phyloP scores from a whole-genome alignment of 2,113 vertebrate species.

The Microtus montanus region DNA sequence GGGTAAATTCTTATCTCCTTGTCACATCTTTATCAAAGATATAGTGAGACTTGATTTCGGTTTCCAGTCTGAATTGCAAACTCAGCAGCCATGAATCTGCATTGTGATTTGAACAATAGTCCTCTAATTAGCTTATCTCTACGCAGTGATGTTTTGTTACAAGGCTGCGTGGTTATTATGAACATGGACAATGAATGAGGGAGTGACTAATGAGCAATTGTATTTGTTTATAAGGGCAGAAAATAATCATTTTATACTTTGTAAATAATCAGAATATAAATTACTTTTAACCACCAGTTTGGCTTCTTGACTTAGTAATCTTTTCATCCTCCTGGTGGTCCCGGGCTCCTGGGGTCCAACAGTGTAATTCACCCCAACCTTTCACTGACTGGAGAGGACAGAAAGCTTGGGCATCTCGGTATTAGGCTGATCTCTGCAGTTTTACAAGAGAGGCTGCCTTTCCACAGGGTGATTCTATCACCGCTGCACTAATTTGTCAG shows the following conservation, averaged over 20 bases:
- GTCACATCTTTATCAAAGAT: background rate
- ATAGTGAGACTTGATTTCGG: background rate
- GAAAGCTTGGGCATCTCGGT: background rate
- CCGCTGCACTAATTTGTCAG: background rate
- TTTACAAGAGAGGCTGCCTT: background rate
- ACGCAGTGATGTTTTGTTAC: background rate
- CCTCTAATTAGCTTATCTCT: background rate
- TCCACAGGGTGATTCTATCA: background rate
- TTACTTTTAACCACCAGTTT: background rate
- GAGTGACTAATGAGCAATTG: constrained; percentile 20
- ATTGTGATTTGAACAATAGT: background rate
- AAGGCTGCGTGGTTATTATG: background rate
- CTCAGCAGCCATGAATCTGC: background rate
- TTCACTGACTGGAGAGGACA: background rate
- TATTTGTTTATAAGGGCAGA: background rate
- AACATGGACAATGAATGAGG: background rate
- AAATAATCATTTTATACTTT: constrained; percentile 22
- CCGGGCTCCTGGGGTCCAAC: background rate
- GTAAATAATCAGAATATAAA: constrained; percentile 17
- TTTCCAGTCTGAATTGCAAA: constrained; percentile 10
- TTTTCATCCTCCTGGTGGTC: background rate
- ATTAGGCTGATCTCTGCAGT: background rate
- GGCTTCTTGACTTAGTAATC: background rate
- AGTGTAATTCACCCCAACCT: background rate
- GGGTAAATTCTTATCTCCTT: background rate